Conservation (phyloP, 2,113 vertebrate species). For the Oostethus manadensis region DNA sequence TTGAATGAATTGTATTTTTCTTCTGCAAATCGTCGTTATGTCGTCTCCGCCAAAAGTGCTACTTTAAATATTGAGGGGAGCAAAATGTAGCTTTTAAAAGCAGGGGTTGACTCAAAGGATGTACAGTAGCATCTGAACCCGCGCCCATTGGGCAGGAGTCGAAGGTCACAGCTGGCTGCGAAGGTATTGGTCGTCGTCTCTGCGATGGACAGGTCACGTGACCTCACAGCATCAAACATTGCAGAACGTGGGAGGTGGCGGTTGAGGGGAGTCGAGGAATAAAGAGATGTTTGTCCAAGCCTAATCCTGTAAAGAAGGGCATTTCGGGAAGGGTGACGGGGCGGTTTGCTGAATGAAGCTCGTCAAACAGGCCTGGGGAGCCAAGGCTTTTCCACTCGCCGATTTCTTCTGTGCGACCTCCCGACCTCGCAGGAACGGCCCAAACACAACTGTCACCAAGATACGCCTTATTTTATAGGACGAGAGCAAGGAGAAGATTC, state of each 20-base stretch:
- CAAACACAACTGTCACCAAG: slow-evolving; percentile 72
- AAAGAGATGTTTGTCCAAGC: slow-evolving; percentile 62
- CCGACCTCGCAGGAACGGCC: slow-evolving; percentile 33
- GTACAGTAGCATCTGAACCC: slow-evolving; percentile 60
- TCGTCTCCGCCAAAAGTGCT: slow-evolving; percentile 17
- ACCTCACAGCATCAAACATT: slow-evolving; percentile 18
- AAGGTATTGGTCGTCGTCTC: slow-evolving; percentile 54
- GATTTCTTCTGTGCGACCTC: slow-evolving; percentile 45
- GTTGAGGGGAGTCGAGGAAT: slow-evolving; percentile 25
- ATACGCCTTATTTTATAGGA: background rate
- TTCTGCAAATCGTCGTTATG: background rate
- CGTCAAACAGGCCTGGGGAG: slow-evolving; percentile 52
- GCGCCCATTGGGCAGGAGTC: slow-evolving; percentile 60
- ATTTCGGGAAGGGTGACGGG: slow-evolving; percentile 54
- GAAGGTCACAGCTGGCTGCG: slow-evolving; percentile 61
- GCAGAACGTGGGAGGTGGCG: slow-evolving; percentile 13
- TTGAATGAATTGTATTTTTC: background rate
- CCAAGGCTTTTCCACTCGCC: slow-evolving; percentile 40
- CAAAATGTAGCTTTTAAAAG: slow-evolving; percentile 58
- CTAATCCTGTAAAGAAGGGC: slow-evolving; percentile 74
- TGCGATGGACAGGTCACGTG: slow-evolving; percentile 36
- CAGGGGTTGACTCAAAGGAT: slow-evolving; percentile 23
- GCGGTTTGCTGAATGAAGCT: slow-evolving; percentile 69
- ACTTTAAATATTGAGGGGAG: slow-evolving; percentile 12
- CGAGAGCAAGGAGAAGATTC: slow-evolving; percentile 4